Conservation (phyloP, 2,113 vertebrate genomes). For the Hemibates koningsi region DNA sequence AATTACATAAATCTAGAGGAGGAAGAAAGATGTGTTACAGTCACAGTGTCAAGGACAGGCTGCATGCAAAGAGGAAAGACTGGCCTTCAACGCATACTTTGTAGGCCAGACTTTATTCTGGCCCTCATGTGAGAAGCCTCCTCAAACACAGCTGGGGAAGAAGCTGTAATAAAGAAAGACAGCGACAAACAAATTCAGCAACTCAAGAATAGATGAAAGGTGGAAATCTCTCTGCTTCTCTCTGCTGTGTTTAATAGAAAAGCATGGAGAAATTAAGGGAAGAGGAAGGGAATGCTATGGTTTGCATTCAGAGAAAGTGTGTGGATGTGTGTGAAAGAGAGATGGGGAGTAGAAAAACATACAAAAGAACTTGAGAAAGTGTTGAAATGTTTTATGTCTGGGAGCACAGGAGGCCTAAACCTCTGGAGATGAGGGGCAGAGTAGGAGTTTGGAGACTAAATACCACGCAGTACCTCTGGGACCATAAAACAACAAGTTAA, state of each 20-base stretch:
- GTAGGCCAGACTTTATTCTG: neutral
- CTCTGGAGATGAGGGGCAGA: conserved; percentile 46
- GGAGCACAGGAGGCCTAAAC: conserved; percentile 49
- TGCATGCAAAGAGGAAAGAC: neutral
- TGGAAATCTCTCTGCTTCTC: neutral
- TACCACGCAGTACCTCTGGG: conserved; percentile 35
- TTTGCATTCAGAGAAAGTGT: conserved; percentile 6
- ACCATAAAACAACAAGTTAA: conserved; percentile 26
- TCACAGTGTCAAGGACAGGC: conserved; percentile 35
- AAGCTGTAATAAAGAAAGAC: neutral
- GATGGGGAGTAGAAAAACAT: conserved; percentile 55
- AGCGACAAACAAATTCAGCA: neutral
- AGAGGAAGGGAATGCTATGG: neutral
- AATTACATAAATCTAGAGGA: conserved; percentile 27
- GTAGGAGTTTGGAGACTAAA: conserved; percentile 51
- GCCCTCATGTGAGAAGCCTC: neutral
- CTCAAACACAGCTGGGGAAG: neutral
- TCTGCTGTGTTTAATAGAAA: neutral
- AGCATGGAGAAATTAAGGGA: neutral
- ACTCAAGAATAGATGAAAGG: neutral
- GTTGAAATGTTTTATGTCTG: conserved; percentile 69
- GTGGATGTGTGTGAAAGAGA: neutral
- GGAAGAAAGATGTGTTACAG: neutral
- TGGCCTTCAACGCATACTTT: conserved; percentile 9
- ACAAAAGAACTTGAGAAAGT: conserved; percentile 66